A percentile compares a stretch with the other conserved stretches of the same genome.
These are phyloP conservation scores for Eupithecia abbreviata DNA, from an alignment of 2,888 invertebrate species.

Conservation along the genomic window DNA sequence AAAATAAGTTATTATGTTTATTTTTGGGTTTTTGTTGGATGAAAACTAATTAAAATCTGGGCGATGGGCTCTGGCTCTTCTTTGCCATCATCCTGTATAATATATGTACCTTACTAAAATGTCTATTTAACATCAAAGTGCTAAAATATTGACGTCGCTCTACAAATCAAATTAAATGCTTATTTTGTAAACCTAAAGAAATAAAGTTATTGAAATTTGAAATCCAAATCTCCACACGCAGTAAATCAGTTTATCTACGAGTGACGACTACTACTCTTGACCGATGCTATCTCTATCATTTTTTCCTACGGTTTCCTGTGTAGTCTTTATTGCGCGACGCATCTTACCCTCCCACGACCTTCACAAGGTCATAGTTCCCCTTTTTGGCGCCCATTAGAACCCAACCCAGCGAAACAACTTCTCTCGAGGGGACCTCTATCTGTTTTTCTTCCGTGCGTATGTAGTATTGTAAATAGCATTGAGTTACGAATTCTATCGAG, in stretches of 20 bases:
- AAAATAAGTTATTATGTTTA: too few species aligned
- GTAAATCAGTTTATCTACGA: neutral
- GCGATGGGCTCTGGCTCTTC: too few species aligned
- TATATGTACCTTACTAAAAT: too few species aligned
- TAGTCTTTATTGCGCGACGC: slow-evolving; percentile 4
- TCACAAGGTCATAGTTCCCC: slow-evolving; percentile 25
- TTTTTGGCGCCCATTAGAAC: neutral
- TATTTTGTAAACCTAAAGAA: too few species aligned
- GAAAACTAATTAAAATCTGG: too few species aligned
- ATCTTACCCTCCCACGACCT: slow-evolving; percentile 24
- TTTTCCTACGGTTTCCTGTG: neutral
- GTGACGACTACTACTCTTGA: neutral
- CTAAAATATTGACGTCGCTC: neutral
- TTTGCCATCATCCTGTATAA: too few species aligned
- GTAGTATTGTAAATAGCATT: neutral
- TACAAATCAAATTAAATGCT: neutral
- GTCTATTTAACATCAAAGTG: slow-evolving; percentile 16
- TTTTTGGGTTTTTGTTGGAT: too few species aligned
- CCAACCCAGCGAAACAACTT: neutral
- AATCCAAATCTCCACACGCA: neutral
- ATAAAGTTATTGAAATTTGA: too few species aligned
- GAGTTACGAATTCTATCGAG: neutral
- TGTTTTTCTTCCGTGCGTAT: neutral
- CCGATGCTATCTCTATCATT: neutral
- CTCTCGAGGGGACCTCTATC: neutral